A percentile compares a stretch with the other conserved stretches of the same genome.
Evolutionary conservation across 2,797 vertebrate genomes (phyloP).

Genomic region (Phylloscopus collybita): DNA sequence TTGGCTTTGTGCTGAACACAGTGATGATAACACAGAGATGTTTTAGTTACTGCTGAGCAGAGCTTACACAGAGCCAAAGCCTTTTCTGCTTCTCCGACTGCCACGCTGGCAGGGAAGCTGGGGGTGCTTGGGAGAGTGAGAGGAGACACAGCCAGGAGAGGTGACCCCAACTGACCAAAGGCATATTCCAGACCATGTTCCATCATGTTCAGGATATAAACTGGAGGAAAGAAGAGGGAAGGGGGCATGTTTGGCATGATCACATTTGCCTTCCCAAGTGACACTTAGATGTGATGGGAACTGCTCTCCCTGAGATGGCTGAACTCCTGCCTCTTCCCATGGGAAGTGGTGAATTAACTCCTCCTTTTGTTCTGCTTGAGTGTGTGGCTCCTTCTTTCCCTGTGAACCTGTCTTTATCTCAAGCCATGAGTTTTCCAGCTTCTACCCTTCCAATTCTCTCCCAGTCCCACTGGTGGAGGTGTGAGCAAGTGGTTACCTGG

Average conservation of each 20-base stretch:
- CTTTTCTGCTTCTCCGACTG: neutral
- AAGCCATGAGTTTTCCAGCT: neutral
- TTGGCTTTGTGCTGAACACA: neutral
- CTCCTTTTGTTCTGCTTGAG: neutral
- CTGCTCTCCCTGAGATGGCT: neutral
- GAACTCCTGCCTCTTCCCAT: neutral
- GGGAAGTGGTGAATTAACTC: neutral
- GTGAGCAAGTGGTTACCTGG: rapidly evolving
- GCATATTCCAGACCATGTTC: neutral
- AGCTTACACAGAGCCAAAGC: neutral
- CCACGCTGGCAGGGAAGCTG: neutral
- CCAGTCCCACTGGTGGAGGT: rapidly evolving
- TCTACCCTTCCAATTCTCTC: neutral
- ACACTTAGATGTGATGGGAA: neutral
- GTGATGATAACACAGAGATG: neutral
- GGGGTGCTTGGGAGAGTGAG: neutral
- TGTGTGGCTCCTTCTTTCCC: neutral
- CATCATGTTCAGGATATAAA: neutral
- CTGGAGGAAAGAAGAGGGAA: neutral
- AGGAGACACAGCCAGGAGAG: neutral
- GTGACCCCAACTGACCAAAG: neutral
- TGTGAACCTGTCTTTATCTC: neutral
- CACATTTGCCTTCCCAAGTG: neutral
- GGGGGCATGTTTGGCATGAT: no score
- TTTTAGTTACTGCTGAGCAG: neutral